Percentiles rank a stretch among this genome's conserved stretches.
Conservation (phyloP, 2,797 vertebrate species). For the Labeo calbasu region DNA sequence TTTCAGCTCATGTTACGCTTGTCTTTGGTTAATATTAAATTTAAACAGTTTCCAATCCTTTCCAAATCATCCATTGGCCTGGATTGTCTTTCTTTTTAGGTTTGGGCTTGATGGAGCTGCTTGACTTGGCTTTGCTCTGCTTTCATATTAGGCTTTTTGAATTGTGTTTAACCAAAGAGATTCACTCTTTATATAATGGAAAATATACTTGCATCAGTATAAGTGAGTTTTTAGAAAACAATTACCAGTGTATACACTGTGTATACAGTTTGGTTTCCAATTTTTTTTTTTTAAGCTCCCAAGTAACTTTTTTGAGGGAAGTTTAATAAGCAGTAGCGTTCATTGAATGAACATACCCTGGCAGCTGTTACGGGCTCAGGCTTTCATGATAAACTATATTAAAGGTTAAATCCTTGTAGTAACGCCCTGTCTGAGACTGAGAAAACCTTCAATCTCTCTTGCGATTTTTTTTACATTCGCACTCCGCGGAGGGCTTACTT, state of each 20-base stretch:
- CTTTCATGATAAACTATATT: constrained; percentile 63
- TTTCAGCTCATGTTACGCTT: constrained; percentile 49
- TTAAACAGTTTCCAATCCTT: constrained; percentile 60
- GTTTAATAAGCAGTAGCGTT: background rate
- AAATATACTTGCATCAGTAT: constrained; percentile 1
- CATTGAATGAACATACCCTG: background rate
- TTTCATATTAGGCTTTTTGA: background rate
- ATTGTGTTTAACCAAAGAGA: background rate
- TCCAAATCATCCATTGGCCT: constrained; percentile 48
- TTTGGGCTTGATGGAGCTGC: constrained; percentile 29
- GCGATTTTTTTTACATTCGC: constrained; percentile 43
- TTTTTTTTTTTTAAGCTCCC: background rate
- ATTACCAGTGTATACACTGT: background rate
- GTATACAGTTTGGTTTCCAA: background rate
- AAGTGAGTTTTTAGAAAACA: background rate
- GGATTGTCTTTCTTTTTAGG: constrained; percentile 51
- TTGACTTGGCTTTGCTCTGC: constrained; percentile 33
- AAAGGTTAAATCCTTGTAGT: constrained; percentile 62
- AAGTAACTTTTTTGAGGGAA: background rate
- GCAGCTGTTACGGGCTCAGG: constrained; percentile 56
- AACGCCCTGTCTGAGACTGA: constrained; percentile 45
- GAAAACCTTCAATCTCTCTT: constrained; percentile 54
- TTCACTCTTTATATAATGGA: background rate
- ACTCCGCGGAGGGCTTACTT: constrained; percentile 13
- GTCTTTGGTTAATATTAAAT: constrained; percentile 50